Evolutionary conservation across 2,888 invertebrate genomes (phyloP).

Genomic region (Muscina levida): DNA sequence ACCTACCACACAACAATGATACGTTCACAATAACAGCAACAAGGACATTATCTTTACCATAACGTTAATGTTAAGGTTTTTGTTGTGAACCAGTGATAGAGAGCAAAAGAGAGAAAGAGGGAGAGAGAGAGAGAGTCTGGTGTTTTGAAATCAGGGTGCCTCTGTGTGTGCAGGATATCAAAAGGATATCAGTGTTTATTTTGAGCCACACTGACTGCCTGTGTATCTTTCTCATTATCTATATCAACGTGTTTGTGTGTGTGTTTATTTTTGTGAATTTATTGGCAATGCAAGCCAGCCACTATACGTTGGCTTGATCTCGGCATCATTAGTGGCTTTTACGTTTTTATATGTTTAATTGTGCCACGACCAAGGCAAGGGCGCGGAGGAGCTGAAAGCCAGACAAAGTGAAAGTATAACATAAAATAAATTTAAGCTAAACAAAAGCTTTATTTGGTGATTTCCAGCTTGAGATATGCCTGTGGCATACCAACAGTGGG

Average conservation of each 20-base stretch:
- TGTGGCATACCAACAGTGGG: no score
- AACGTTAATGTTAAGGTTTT: conserved; percentile 58
- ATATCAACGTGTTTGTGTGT: conserved; percentile 13
- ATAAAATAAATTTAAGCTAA: neutral
- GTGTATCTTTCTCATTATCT: no score
- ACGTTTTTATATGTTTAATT: conserved; percentile 65
- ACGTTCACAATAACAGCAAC: neutral
- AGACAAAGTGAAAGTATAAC: neutral
- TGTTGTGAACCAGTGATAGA: neutral
- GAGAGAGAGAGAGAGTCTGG: no score
- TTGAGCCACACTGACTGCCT: no score
- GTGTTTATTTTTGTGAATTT: conserved; percentile 28
- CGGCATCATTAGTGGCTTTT: conserved; percentile 61
- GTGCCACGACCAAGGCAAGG: conserved; percentile 21
- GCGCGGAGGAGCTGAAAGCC: neutral
- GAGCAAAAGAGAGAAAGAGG: conserved; percentile 1
- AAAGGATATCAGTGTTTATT: no score
- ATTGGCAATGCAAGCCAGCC: conserved; percentile 44
- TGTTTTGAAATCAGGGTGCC: no score
- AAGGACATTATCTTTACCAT: conserved; percentile 54
- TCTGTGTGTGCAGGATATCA: no score
- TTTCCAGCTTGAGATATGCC: conserved; percentile 69
- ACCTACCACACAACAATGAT: no score
- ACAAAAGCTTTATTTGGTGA: conserved; percentile 67
- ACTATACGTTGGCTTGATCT: conserved; percentile 48